Percentiles rank a stretch among this genome's conserved stretches.
phyloP scores from a whole-genome alignment of 2,797 vertebrate genomes.

The Masticophis lateralis region DNA sequence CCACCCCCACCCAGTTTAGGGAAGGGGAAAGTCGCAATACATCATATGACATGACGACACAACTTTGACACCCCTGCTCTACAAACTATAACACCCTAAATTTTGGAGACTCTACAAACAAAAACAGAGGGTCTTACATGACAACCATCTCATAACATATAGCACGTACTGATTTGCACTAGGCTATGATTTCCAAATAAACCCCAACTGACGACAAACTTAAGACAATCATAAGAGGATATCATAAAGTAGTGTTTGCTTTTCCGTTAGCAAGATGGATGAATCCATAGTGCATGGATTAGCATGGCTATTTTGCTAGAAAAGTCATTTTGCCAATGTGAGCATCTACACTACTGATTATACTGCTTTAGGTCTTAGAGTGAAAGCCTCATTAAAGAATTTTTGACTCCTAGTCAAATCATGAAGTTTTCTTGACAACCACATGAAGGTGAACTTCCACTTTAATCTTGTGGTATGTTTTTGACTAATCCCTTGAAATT shows the following conservation, averaged over 20 bases:
- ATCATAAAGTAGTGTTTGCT: background rate
- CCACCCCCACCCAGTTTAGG: too few relatives aligned
- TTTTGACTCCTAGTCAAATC: background rate
- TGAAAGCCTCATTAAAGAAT: background rate
- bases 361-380: background rate
- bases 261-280: background rate
- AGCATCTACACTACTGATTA: background rate
- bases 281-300: background rate
- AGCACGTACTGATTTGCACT: background rate
- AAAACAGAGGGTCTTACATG: background rate
- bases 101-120: background rate
- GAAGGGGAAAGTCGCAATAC: too few relatives aligned
- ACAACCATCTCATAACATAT: background rate
- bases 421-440: background rate
- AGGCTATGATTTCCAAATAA: background rate
- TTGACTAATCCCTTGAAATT: background rate
- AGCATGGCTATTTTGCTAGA: background rate
- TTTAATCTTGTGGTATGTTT: background rate
- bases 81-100: background rate
- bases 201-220: background rate
- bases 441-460: background rate
- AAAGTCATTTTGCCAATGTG: background rate
- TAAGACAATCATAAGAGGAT: background rate
- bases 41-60: rapidly evolving
- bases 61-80: background rate